Evolutionary conservation across 2,888 invertebrate genomes (phyloP).

Genomic region (Diabrotica balteata): DNA sequence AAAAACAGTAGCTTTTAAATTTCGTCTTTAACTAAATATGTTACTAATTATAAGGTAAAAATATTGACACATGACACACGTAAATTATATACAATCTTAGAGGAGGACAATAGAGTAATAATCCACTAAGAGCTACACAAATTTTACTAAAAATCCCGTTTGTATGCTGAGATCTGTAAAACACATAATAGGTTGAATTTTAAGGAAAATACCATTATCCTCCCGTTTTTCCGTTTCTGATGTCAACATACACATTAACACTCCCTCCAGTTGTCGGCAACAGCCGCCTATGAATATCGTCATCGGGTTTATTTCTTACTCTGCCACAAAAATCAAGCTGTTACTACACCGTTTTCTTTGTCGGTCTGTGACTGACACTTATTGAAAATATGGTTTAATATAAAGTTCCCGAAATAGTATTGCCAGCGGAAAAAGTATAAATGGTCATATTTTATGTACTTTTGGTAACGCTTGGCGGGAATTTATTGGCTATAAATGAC

Average conservation of each 20-base stretch:
- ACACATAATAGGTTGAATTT: too few species aligned
- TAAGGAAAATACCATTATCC: too few species aligned
- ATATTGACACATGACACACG: too few species aligned
- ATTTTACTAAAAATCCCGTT: too few species aligned
- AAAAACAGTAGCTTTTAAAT: too few species aligned
- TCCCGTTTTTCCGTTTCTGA: not conserved
- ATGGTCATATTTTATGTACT: conserved; percentile 25
- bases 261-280: conserved; percentile 5
- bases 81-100: too few species aligned
- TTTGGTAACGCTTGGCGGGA: conserved; percentile 6
- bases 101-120: too few species aligned
- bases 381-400: conserved; percentile 34
- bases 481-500: conserved; percentile 12
- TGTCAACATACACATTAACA: conserved; percentile 12
- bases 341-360: conserved; percentile 27
- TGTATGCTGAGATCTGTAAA: too few species aligned
- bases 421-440: conserved; percentile 10
- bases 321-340: conserved; percentile 35
- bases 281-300: conserved; percentile 20
- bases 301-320: conserved; percentile 23
- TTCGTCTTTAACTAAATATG: too few species aligned
- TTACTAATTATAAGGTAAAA: too few species aligned
- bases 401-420: conserved; percentile 19
- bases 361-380: conserved; percentile 30
- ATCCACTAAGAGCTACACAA: too few species aligned